A percentile compares a stretch with the other conserved stretches of the same genome.
These are phyloP conservation scores for Eupithecia centaureata DNA, from an alignment of 2,888 invertebrate species.

Conservation along the genomic window DNA sequence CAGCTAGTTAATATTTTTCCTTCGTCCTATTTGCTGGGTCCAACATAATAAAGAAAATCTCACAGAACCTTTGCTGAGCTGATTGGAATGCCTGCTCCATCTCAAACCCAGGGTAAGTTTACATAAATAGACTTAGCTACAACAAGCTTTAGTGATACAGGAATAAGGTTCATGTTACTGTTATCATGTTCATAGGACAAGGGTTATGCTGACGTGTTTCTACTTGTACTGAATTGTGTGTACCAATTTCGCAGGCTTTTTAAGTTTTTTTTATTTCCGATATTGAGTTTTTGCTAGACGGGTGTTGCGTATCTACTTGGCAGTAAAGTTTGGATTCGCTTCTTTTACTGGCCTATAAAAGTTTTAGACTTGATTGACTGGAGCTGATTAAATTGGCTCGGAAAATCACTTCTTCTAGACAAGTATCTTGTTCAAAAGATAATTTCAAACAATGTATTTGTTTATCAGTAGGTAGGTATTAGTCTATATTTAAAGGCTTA, in stretches of 20 bases:
- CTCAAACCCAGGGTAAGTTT: conserved; percentile 46
- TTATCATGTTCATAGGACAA: conserved; percentile 28
- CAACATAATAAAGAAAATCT: conserved; percentile 54
- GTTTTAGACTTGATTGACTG: conserved; percentile 29
- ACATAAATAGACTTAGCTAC: conserved; percentile 38
- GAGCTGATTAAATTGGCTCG: conserved; percentile 36
- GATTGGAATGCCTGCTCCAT: conserved; percentile 54
- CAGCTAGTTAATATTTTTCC: conserved; percentile 51
- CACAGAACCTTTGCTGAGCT: conserved; percentile 41
- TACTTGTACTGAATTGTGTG: conserved; percentile 56
- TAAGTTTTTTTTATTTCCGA: conserved; percentile 37
- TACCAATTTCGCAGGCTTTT: conserved; percentile 51
- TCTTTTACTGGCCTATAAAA: conserved; percentile 36
- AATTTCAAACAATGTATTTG: too few relatives aligned
- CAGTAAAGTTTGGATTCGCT: conserved; percentile 35
- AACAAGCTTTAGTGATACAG: conserved; percentile 28
- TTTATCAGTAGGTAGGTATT: too few relatives aligned
- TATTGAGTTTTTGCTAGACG: conserved; percentile 38
- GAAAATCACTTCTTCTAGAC: background rate
- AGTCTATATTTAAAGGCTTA: too few relatives aligned
- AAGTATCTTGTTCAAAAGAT: background rate
- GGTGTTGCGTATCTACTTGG: conserved; percentile 20
- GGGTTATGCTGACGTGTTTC: conserved; percentile 61
- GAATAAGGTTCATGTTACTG: conserved; percentile 42
- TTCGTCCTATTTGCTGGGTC: conserved; percentile 43